phyloP scores from a whole-genome alignment of 92 coral and sea anemone genomes.

The Parazoanthus darwini region DNA sequence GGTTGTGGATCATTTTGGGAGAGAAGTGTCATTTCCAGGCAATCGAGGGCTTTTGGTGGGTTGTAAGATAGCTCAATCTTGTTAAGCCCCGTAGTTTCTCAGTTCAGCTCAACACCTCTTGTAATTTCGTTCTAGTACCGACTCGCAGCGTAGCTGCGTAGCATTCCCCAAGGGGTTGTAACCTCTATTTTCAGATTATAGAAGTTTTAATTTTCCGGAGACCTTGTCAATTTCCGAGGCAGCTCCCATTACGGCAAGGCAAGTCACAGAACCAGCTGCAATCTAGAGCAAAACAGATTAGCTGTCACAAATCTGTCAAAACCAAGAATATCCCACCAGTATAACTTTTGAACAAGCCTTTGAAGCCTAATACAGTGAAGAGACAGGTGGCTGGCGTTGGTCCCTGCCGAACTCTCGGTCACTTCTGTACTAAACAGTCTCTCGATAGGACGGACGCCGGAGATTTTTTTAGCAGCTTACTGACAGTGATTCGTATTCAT shows the following conservation, averaged over 20 bases:
- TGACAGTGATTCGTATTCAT: too few relatives aligned
- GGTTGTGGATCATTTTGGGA: too few relatives aligned
- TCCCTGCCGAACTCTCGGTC: too few relatives aligned
- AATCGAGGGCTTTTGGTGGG: too few relatives aligned
- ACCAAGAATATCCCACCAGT: background rate
- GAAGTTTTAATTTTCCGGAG: conserved; percentile 60
- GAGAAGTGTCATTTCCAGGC: too few relatives aligned
- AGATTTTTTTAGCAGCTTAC: too few relatives aligned
- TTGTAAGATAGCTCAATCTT: too few relatives aligned
- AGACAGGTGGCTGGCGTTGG: too few relatives aligned
- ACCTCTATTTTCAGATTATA: conserved; percentile 16
- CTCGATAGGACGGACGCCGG: too few relatives aligned
- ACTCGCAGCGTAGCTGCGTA: background rate
- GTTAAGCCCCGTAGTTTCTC: too few relatives aligned
- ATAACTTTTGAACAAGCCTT: background rate
- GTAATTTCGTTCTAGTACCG: background rate
- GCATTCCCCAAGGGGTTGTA: background rate
- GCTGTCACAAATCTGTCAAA: background rate
- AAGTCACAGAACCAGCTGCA: conserved; percentile 84
- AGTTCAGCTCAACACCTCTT: background rate
- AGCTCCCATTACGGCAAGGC: conserved; percentile 81
- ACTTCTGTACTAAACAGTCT: too few relatives aligned
- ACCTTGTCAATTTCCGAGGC: conserved; percentile 61
- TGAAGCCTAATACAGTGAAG: background rate
- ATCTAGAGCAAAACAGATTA: conserved; percentile 45